Evolutionary conservation across 2,888 invertebrate species (phyloP).

Genomic region (Drosophila falleni): DNA sequence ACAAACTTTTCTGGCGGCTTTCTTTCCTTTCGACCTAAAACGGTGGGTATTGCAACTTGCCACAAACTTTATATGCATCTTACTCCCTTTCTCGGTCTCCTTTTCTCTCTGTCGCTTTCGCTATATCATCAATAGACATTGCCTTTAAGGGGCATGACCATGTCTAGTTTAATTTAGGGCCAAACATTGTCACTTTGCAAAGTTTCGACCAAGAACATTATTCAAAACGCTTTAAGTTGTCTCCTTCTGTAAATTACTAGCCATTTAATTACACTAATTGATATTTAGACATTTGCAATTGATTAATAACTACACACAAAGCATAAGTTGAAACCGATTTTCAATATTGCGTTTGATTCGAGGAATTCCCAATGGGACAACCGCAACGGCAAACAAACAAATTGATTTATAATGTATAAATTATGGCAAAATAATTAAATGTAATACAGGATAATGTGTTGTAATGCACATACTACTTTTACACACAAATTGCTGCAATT

Average conservation of each 20-base stretch:
- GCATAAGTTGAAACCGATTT: conserved; percentile 24
- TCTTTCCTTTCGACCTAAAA: background rate
- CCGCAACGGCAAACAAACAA: conserved; percentile 4
- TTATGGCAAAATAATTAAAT: conserved; percentile 20
- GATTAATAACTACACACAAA: conserved; percentile 34
- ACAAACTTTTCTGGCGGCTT: conserved; percentile 44
- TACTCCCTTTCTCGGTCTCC: background rate
- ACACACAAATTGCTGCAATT: background rate
- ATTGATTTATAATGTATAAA: conserved; percentile 43
- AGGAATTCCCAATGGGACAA: conserved; percentile 30
- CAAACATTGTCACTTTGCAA: conserved; percentile 10
- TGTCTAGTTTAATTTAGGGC: conserved; percentile 24
- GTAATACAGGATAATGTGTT: background rate
- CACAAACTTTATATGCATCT: conserved; percentile 57
- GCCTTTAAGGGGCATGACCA: conserved; percentile 13
- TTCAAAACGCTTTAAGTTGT: conserved; percentile 39
- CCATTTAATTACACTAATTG: conserved; percentile 60
- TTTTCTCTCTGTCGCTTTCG: background rate
- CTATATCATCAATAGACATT: conserved; percentile 35
- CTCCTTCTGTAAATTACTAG: conserved; percentile 20
- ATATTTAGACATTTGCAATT: conserved; percentile 47
- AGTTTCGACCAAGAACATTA: conserved; percentile 12
- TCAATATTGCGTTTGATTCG: conserved; percentile 40
- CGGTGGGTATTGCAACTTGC: conserved; percentile 42
- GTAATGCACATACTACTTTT: background rate